Percentiles rank a stretch among this genome's conserved stretches.
These are phyloP conservation scores for Battus philenor DNA, from an alignment of 1,140 invertebrate species.

Conservation along the genomic window DNA sequence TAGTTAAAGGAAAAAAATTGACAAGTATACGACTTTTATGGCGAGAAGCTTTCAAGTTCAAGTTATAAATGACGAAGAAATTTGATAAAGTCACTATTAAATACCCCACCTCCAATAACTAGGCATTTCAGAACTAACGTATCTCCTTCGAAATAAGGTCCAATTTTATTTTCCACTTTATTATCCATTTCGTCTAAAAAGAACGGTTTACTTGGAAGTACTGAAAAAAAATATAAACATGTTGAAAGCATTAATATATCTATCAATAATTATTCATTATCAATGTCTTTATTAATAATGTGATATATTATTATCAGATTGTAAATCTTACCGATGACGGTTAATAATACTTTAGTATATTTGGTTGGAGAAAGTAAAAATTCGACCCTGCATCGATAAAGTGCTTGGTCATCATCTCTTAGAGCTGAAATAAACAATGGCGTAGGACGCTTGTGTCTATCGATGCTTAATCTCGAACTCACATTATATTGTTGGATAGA, in stretches of 20 bases:
- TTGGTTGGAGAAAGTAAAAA: conserved; percentile 83
- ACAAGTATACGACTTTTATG: too few species aligned
- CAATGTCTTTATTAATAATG: too few species aligned
- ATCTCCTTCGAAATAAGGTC: conserved; percentile 90
- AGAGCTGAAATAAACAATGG: conserved; percentile 76
- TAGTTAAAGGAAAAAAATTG: too few species aligned
- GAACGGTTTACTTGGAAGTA: conserved; percentile 68
- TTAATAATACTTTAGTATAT: conserved; percentile 84
- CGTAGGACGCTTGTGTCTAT: conserved; percentile 73
- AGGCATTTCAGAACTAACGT: conserved; percentile 88
- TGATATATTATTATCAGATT: neutral
- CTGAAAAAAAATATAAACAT: conserved; percentile 42
- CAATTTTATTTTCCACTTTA: conserved; percentile 62
- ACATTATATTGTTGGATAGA: conserved; percentile 67
- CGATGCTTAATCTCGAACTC: conserved; percentile 76
- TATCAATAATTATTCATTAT: too few species aligned
- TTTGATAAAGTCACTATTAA: too few species aligned
- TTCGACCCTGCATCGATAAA: conserved; percentile 86
- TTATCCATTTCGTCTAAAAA: conserved; percentile 70
- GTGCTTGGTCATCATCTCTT: conserved; percentile 78
- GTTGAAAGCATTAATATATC: too few species aligned
- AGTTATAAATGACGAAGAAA: too few species aligned
- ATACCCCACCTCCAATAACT: conserved; percentile 92
- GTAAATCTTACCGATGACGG: conserved; percentile 82
- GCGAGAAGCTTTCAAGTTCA: too few species aligned